These are phyloP conservation scores for Diorhabda elongata DNA, from an alignment of 1,140 invertebrate genomes.

Conservation along the genomic window DNA sequence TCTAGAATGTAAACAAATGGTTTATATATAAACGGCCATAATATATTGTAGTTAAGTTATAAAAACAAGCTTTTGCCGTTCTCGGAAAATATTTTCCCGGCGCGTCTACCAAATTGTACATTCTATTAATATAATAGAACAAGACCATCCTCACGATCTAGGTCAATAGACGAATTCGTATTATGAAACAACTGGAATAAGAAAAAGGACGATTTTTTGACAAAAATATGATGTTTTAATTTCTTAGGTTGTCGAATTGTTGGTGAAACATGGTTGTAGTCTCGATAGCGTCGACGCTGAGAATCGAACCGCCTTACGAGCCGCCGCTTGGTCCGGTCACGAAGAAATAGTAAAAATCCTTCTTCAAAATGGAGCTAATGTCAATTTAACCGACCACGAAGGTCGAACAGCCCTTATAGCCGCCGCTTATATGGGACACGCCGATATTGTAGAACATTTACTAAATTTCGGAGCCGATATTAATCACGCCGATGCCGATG, in stretches of 20 bases:
- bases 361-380: constrained; percentile 62
- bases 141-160: too few species aligned
- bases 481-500: constrained; percentile 85
- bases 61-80: too few species aligned
- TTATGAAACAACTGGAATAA: too few species aligned
- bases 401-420: constrained; percentile 86
- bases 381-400: constrained; percentile 64
- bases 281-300: constrained; percentile 77
- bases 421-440: constrained; percentile 86
- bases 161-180: too few species aligned
- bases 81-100: too few species aligned
- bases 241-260: constrained; percentile 71
- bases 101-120: too few species aligned
- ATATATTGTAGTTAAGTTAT: too few species aligned
- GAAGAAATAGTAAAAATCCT: constrained; percentile 74
- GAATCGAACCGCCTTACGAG: constrained; percentile 62
- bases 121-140: too few species aligned
- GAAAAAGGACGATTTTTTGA: too few species aligned
- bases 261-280: constrained; percentile 75
- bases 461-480: constrained; percentile 82
- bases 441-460: constrained; percentile 84
- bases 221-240: not conserved
- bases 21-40: too few species aligned
- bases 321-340: constrained; percentile 84
- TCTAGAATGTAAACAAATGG: too few species aligned